phyloP scores from a whole-genome alignment of 2,888 invertebrate species.

The Portevinia maculata region DNA sequence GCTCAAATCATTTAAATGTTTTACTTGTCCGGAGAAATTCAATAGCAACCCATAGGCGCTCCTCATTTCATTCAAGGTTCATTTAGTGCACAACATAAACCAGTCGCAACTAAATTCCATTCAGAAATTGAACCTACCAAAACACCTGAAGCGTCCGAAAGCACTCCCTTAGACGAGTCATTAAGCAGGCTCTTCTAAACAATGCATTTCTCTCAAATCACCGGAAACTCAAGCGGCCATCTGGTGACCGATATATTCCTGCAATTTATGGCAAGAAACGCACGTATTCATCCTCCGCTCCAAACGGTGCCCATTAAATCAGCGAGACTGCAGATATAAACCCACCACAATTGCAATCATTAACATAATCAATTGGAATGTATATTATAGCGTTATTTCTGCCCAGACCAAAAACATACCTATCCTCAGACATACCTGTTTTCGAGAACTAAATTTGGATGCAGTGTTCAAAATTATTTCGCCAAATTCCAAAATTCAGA shows the following conservation, averaged over 20 bases:
- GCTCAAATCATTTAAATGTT: too few relatives aligned
- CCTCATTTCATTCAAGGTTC: too few relatives aligned
- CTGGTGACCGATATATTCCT: conserved; percentile 52
- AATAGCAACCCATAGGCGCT: too few relatives aligned
- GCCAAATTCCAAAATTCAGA: conserved; percentile 57
- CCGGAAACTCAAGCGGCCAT: conserved; percentile 32
- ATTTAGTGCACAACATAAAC: too few relatives aligned
- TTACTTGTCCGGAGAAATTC: too few relatives aligned
- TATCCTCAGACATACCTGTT: background rate
- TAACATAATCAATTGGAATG: conserved; percentile 63
- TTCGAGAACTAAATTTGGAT: conserved; percentile 37
- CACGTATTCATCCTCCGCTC: background rate
- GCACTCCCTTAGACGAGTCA: conserved; percentile 36
- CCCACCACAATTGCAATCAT: conserved; percentile 59
- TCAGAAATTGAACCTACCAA: too few relatives aligned
- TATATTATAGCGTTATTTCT: conserved; percentile 50
- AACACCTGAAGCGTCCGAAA: background rate
- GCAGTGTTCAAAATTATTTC: conserved; percentile 29
- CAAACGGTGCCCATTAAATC: background rate
- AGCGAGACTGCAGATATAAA: conserved; percentile 32
- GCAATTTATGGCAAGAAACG: conserved; percentile 42
- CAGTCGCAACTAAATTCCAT: too few relatives aligned
- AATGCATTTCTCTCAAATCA: conserved; percentile 18
- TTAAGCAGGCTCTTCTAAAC: conserved; percentile 13
- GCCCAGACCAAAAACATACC: conserved; percentile 26